phyloP scores from a whole-genome alignment of 2,113 vertebrate genomes.

The Bucco capensis region DNA sequence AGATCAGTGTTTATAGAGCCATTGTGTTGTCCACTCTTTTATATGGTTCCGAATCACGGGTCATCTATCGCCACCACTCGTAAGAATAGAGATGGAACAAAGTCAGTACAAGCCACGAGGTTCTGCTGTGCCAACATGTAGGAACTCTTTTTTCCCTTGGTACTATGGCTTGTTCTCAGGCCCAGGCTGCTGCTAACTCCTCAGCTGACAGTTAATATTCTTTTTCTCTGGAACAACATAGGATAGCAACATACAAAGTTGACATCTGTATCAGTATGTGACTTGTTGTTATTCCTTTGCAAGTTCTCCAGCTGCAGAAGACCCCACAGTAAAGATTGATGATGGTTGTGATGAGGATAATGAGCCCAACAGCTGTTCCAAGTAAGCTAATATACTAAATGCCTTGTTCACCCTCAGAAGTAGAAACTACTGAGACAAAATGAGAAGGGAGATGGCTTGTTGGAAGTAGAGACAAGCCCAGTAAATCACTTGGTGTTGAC shows the following conservation, averaged over 20 bases:
- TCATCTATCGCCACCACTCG: too few relatives aligned
- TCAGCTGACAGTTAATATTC: not conserved
- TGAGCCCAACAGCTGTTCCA: conserved; percentile 69
- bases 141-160: not conserved
- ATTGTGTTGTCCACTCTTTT: too few relatives aligned
- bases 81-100: too few relatives aligned
- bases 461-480: not conserved
- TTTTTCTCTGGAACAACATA: not conserved
- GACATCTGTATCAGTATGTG: not conserved
- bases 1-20: too few relatives aligned
- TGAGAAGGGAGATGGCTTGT: not conserved
- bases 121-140: not conserved
- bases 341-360: conserved; percentile 75
- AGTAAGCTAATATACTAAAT: conserved; percentile 70
- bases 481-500: not conserved
- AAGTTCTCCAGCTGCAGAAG: conserved; percentile 68
- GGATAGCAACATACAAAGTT: not conserved
- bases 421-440: not conserved
- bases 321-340: conserved; percentile 81
- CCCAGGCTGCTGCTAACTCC: not conserved
- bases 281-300: not conserved
- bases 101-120: not conserved
- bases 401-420: not conserved
- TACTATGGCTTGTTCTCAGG: not conserved
- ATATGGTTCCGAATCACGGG: too few relatives aligned